These are phyloP conservation scores for Coranthus polyacanthus DNA, from an alignment of 2,797 vertebrate genomes.

Conservation along the genomic window DNA sequence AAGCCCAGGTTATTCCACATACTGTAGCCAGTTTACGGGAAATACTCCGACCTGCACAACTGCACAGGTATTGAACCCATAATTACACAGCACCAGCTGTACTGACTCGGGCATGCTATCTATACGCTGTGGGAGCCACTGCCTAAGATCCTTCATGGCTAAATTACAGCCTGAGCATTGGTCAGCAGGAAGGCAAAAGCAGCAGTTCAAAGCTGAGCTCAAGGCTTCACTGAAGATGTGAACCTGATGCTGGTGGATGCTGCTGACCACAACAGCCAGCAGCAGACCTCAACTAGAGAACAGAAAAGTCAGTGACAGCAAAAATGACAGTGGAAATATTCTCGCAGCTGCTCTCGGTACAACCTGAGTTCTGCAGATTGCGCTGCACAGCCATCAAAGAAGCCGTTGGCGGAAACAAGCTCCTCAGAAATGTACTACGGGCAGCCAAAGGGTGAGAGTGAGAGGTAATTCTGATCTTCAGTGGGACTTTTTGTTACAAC, in stretches of 20 bases:
- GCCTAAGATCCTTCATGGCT: slow-evolving; percentile 54
- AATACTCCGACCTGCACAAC: slow-evolving; percentile 17
- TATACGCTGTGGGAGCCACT: slow-evolving; percentile 27
- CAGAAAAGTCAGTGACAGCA: slow-evolving; percentile 45
- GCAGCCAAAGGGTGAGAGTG: slow-evolving; percentile 9
- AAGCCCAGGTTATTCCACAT: slow-evolving; percentile 32
- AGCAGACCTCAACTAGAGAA: slow-evolving; percentile 36
- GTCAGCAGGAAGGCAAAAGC: slow-evolving; percentile 57
- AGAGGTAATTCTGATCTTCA: neutral
- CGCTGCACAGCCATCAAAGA: slow-evolving; percentile 42
- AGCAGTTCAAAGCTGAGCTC: slow-evolving; percentile 66
- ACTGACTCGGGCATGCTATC: slow-evolving; percentile 52
- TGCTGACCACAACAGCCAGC: slow-evolving; percentile 45
- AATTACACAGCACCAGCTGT: slow-evolving; percentile 54
- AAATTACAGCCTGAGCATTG: slow-evolving; percentile 51
- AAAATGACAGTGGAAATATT: slow-evolving; percentile 54
- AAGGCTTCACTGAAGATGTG: slow-evolving; percentile 47
- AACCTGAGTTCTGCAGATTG: slow-evolving; percentile 45
- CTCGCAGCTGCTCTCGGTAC: slow-evolving; percentile 43
- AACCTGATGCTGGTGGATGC: slow-evolving; percentile 44
- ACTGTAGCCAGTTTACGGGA: slow-evolving; percentile 1
- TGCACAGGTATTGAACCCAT: slow-evolving; percentile 45
- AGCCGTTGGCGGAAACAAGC: slow-evolving; percentile 24
- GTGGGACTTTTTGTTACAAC: neutral
- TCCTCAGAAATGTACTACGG: slow-evolving; percentile 29